Evolutionary conservation across 2,113 vertebrate species (phyloP), one percentile per base, ranked within the genome.

Genomic region (Chitala chitala): DNA sequence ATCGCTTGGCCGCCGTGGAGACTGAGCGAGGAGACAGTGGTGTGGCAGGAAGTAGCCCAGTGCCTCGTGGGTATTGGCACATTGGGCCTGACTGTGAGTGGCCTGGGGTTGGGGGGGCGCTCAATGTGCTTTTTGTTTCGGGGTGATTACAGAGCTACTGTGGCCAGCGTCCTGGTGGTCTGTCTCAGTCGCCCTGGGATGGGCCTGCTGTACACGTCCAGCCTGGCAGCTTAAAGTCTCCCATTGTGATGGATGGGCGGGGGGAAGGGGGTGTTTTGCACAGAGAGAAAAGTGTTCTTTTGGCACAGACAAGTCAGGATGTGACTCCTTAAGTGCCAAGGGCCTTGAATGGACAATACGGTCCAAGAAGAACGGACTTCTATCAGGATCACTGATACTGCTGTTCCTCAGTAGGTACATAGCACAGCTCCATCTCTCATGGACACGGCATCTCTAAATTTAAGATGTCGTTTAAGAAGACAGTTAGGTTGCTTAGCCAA

Each of bases 71-170:
- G 85, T 80, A 83, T 78, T 83, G 82, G 83, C 85, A 88, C 87
- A 80, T 83, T 48, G 77, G 78, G 86, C 84, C 86, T 75, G 81
- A 76, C 75, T 85, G 76, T 13, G 77, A 42, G 79, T 83, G 83
- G 78, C 82, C 84, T 55, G 76, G 76, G 78, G n/a, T n/a, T n/a
- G n/a, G n/a, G n/a, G n/a, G n/a, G n/a, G 75, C 75, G 69, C 81
- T 91, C 89, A 91, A 92, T 90, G 86, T 86, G 85, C 90, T 87
- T 92, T 91, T 69, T 91, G 90, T 91, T 87, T 88, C 79, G 83
- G 79, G 73, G 81, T 76, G 83, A 86, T 90, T 87, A 69, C 76
- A 75, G 87, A 86, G 82, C 87, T 83, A 36, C 80, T 80, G 82
- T 88, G 76, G 87, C 86, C 85, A 86, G 89, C 86, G 79, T 87